Conservation (phyloP, 2,888 invertebrate species). For the Matsumyia berberina region DNA sequence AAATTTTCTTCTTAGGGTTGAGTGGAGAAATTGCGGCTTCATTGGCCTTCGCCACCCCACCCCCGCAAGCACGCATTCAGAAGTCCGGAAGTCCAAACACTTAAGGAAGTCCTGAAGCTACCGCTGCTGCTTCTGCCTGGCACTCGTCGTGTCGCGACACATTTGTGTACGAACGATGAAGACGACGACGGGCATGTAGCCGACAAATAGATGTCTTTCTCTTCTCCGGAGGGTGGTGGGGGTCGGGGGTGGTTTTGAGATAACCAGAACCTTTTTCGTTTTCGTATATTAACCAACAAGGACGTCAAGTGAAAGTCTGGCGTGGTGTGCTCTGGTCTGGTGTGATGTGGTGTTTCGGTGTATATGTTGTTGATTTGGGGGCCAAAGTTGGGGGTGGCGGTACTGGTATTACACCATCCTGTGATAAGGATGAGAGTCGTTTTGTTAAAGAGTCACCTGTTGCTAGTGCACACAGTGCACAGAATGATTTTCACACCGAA, state of each 20-base stretch:
- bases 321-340: constrained; percentile 37
- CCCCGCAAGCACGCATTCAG: constrained; percentile 50
- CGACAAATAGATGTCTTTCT: constrained; percentile 69
- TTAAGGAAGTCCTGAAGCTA: constrained; percentile 73
- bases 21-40: constrained; percentile 71
- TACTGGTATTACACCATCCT: constrained; percentile 33
- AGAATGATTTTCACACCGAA: constrained; percentile 67
- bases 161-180: constrained; percentile 67
- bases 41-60: constrained; percentile 57
- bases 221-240: constrained; percentile 12
- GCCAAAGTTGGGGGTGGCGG: neutral
- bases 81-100: constrained; percentile 76
- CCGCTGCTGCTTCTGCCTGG: constrained; percentile 22
- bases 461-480: constrained; percentile 70
- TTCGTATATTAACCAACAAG: constrained; percentile 73
- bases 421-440: constrained; percentile 63
- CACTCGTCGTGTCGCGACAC: constrained; percentile 63
- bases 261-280: constrained; percentile 75
- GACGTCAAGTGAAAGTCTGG: constrained; percentile 72
- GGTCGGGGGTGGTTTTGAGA: constrained; percentile 52
- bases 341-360: constrained; percentile 32
- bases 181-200: constrained; percentile 58
- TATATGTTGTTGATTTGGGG: constrained; percentile 30
- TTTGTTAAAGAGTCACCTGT: constrained; percentile 75
- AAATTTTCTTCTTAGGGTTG: constrained; percentile 54